Percentiles rank a stretch among this genome's conserved stretches.
phyloP scores from a whole-genome alignment of 2,888 invertebrate species.

The Drosophila niveifrons region DNA sequence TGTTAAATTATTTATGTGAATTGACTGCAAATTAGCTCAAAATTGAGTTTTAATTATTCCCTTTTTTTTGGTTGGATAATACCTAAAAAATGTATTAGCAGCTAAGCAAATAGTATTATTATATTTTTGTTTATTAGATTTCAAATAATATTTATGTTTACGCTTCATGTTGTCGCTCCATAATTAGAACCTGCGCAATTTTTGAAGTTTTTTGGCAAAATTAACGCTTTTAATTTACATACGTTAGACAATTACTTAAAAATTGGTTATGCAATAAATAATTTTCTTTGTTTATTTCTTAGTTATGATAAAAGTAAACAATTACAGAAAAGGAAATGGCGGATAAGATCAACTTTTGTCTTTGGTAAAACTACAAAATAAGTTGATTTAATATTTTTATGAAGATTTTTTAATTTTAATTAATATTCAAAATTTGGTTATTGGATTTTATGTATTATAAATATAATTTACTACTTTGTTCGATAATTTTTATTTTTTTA shows the following conservation, averaged over 20 bases:
- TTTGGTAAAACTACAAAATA: not conserved
- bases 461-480: too few species aligned
- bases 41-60: not conserved
- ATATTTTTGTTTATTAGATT: not conserved
- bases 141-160: slow-evolving; percentile 1
- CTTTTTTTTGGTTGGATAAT: not conserved
- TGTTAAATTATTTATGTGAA: slow-evolving; percentile 6
- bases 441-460: too few species aligned
- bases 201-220: not conserved
- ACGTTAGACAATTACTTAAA: not conserved
- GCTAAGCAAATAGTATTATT: slow-evolving; percentile 2
- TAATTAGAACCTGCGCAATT: not conserved
- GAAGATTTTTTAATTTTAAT: not conserved
- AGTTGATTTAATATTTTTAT: not conserved
- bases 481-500: too few species aligned
- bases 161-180: not conserved
- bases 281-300: not conserved
- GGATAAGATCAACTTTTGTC: not conserved
- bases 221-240: slow-evolving; percentile 1
- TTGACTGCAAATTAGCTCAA: slow-evolving; percentile 4
- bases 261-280: not conserved
- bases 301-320: not conserved
- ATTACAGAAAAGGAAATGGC: not conserved
- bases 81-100: not conserved
- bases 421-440: not conserved